Base-by-base conservation (phyloP, 2,113 vertebrate species). In the Chunga burmeisteri region DNA sequence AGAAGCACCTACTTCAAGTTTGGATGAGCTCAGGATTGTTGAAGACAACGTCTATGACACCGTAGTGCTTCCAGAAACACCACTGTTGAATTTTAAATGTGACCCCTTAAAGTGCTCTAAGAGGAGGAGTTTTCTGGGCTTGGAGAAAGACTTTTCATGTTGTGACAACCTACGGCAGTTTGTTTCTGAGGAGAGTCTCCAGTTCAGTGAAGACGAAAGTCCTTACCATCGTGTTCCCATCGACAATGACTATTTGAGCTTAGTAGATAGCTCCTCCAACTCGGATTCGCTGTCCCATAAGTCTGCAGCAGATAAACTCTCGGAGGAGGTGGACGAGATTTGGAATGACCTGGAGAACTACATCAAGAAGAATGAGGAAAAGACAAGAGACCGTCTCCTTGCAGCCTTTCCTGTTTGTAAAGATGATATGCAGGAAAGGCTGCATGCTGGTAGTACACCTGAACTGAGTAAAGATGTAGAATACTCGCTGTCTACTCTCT, bases 261-360 rank as follows among this genome's bases (percentile, higher is more conserved):
- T 98, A 75, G 90, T 98, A 4, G 98, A 98, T 13, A 97, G 92
- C 25, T 98, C 99, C 15, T 98, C 98, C 63, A 98, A 98, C 58
- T 98, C 98, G 0, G 98, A 98, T 92, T 98, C 98, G 0, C 65
- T 98, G 4, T 97, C 98, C 0, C 98, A 98, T 53, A 98, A 98
- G 29, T 98, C 99, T 56, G 96, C 98, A 26, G 98, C 99, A 12
- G 99, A 99, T 74, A 98, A 98, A 81, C 98, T 99, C 96, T 99
- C 99, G 0, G 99, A 99, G 94, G 98, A 99, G 92, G 99, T 99
- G 6, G 99, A 99, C 12, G 99, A 99, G 96, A 99, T 99, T 97
- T 99, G 99, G 99, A 99, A 99, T 10, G 99, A 99, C 88, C 96
- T 99, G 81, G 99, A 99, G 97, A 99, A 99, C 94, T 99, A 99